Conservation (phyloP, 1,140 invertebrate genomes). For the Pseudomyrmex flavicornis region DNA sequence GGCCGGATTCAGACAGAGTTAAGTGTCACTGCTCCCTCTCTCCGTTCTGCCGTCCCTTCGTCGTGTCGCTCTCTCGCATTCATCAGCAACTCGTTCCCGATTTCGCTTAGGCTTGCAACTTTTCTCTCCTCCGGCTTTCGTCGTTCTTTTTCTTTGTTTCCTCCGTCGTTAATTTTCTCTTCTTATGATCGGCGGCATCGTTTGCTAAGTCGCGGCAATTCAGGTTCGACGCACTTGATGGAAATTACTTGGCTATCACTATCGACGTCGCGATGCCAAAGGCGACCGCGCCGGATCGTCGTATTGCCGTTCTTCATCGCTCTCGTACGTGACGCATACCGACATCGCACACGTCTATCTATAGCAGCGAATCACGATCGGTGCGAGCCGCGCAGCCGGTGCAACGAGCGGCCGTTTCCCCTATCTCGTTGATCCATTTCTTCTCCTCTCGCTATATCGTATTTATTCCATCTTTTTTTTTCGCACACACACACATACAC, state of each 20-base stretch:
- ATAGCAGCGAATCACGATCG: slow-evolving; percentile 62
- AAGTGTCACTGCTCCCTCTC: slow-evolving; percentile 50
- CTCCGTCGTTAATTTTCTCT: slow-evolving; percentile 17
- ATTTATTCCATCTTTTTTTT: neutral
- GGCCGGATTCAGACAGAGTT: slow-evolving; percentile 71
- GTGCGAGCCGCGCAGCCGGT: slow-evolving; percentile 12
- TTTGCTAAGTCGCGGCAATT: slow-evolving; percentile 5
- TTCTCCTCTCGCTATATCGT: neutral
- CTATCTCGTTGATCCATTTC: slow-evolving; percentile 28
- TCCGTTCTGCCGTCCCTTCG: slow-evolving; percentile 51
- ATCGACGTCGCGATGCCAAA: slow-evolving; percentile 22
- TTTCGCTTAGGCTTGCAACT: slow-evolving; percentile 35
- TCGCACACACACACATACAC: no score
- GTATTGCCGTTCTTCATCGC: slow-evolving; percentile 39
- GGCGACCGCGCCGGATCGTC: slow-evolving; percentile 17
- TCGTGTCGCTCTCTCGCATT: slow-evolving; percentile 43
- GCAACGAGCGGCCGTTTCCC: slow-evolving; percentile 1
- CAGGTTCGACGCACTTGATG: slow-evolving; percentile 23
- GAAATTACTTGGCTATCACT: slow-evolving; percentile 33
- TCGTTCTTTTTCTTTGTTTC: slow-evolving; percentile 50
- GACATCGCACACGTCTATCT: slow-evolving; percentile 61
- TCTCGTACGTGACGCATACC: slow-evolving; percentile 62
- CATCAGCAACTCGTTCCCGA: slow-evolving; percentile 35
- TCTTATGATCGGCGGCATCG: slow-evolving; percentile 51
- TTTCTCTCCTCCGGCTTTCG: slow-evolving; percentile 56